Evolutionary conservation across 2,888 invertebrate genomes (phyloP).

Genomic region (Stenotaenia linearis): DNA sequence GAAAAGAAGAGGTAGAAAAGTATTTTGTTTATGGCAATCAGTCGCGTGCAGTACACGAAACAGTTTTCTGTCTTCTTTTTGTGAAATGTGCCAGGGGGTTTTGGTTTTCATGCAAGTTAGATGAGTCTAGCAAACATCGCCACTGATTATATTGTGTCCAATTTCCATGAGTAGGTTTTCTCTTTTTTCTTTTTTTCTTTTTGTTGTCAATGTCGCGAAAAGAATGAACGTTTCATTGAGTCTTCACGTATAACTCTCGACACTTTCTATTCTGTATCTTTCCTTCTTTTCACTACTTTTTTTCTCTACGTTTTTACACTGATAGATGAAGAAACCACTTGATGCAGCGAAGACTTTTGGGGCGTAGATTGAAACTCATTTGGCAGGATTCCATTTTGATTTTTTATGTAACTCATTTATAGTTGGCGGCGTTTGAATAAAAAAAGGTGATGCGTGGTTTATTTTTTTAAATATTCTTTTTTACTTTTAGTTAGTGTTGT

Average conservation of each 20-base stretch:
- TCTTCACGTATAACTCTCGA: neutral
- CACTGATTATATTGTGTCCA: conserved; percentile 23
- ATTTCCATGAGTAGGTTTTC: neutral
- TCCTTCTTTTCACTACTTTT: neutral
- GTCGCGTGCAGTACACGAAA: neutral
- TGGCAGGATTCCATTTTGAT: neutral
- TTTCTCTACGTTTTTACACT: too few relatives aligned
- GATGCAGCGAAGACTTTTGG: neutral
- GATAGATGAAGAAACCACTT: conserved; percentile 6
- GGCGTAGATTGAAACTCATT: conserved; percentile 10
- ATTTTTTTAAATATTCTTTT: too few relatives aligned
- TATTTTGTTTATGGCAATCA: neutral
- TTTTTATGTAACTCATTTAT: neutral
- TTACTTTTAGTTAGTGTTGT: neutral
- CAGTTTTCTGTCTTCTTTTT: neutral
- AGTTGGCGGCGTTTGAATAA: neutral
- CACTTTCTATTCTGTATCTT: neutral
- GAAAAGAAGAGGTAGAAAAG: neutral
- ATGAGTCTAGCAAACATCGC: conserved; percentile 1
- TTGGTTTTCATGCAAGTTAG: conserved; percentile 14
- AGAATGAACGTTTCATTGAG: neutral
- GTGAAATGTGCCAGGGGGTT: conserved; percentile 10
- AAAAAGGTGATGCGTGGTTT: neutral
- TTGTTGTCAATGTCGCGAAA: neutral
- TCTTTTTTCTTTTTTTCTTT: neutral